Evolutionary conservation across 2,797 vertebrate species (phyloP), one percentile per base, ranked within the genome.

Genomic region (Sardinella longiceps): DNA sequence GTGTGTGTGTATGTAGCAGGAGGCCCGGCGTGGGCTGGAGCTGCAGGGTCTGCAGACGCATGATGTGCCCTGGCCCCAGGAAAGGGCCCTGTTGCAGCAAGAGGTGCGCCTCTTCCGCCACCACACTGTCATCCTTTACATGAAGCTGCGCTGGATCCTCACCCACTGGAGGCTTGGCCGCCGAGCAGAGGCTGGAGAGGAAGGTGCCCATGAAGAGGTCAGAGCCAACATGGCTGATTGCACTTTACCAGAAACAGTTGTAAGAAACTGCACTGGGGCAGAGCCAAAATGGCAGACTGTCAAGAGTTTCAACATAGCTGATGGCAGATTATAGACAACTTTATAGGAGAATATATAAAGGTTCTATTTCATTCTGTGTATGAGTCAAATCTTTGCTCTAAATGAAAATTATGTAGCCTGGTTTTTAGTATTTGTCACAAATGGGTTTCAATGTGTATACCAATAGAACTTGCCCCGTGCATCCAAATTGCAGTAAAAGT

Each of bases 61-160:
- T 14, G 97, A 97, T 85, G 95, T 92, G 23, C 93, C 95, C 60
- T 98, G 98, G 97, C 91, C 91, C 23, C 97, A 99, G 88, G 98
- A 99, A 94, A 95, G 94, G 89, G 93, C 89, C 0, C 48, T 94
- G 81, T 91, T 99, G 88, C 97, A 97, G 70, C 97, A 98, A 82
- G 97, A 99, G 89, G 93, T 99, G 60, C 94, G 95, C 11, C 95
- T 96, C 90, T 96, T 98, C 93, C 95, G 96, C 89, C 97, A 98
- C 88, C 98, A 97, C 94, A 96, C 96, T 53, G 94, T 97, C 92
- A 94, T 99, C 70, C 93, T 98, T 87, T 99, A 98, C 81, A 96
- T 98, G 92, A 99, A 98, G 92, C 96, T 99, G 86, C 94, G 97
- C 87, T 97, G 97, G 96, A 95, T 99, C 89, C 96, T 99, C 20